phyloP scores from a whole-genome alignment of 2,888 invertebrate genomes.

The Tanytarsus gracilentus region DNA sequence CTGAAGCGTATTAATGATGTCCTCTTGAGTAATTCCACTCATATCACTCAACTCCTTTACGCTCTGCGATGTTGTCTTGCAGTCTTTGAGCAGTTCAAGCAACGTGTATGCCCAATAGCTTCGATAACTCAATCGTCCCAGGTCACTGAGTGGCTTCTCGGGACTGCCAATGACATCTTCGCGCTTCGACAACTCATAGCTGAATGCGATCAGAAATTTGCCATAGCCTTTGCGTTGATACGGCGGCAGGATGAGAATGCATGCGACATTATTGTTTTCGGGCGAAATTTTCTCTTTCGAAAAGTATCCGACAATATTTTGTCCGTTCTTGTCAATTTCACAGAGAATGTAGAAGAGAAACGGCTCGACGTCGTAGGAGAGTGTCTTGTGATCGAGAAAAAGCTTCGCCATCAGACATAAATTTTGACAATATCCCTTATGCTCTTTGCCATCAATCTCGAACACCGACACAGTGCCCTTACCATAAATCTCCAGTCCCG shows the following conservation, averaged over 20 bases:
- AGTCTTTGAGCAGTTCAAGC: conserved; percentile 79
- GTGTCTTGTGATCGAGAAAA: conserved; percentile 94
- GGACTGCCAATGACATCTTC: conserved; percentile 95
- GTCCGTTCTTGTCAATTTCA: conserved; percentile 89
- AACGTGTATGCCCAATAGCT: conserved; percentile 98
- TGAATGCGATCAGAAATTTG: conserved; percentile 91
- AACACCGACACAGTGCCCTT: conserved; percentile 93
- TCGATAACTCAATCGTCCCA: conserved; percentile 91
- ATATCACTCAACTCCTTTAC: no score
- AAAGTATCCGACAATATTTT: conserved; percentile 93
- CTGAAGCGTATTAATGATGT: no score
- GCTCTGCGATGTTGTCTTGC: conserved; percentile 71
- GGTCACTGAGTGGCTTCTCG: conserved; percentile 92
- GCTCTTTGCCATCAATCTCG: conserved; percentile 93
- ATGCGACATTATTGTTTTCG: conserved; percentile 90
- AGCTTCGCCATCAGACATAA: conserved; percentile 91
- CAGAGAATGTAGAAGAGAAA: conserved; percentile 93
- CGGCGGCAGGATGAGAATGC: conserved; percentile 92
- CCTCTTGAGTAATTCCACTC: no score
- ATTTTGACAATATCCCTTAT: conserved; percentile 95
- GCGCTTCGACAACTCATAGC: conserved; percentile 90
- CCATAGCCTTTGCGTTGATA: conserved; percentile 94
- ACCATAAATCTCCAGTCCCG: conserved; percentile 93
- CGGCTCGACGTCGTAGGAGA: conserved; percentile 96
- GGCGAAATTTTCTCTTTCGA: conserved; percentile 98